These are phyloP conservation scores for Teleopsis dalmanni DNA, from an alignment of 1,140 invertebrate species.

Conservation along the genomic window DNA sequence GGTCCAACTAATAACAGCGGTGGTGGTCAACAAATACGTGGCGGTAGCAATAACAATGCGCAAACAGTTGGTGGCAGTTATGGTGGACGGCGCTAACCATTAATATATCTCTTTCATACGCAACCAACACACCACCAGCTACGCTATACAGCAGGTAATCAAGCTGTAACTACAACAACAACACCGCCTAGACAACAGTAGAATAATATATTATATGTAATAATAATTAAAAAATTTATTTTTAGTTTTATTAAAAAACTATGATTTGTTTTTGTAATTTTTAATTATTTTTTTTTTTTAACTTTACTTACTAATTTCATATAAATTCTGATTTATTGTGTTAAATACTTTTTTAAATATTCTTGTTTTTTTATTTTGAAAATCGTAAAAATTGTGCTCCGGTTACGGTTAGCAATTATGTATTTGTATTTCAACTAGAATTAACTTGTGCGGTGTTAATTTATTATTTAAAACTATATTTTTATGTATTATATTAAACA, in stretches of 20 bases:
- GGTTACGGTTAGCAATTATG: too few relatives aligned
- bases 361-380: too few relatives aligned
- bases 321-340: constrained; percentile 7
- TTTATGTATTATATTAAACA: too few relatives aligned
- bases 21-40: constrained; percentile 18
- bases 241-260: not conserved
- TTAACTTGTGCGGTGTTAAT: too few relatives aligned
- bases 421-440: too few relatives aligned
- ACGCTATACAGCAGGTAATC: constrained; percentile 8
- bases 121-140: constrained; percentile 10
- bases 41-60: constrained; percentile 20
- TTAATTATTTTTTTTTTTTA: not conserved
- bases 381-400: too few relatives aligned
- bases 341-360: too few relatives aligned
- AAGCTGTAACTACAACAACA: constrained; percentile 12
- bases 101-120: constrained; percentile 17
- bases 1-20: constrained; percentile 26
- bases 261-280: not conserved
- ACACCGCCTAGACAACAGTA: constrained; percentile 16
- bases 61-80: constrained; percentile 22
- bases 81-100: constrained; percentile 36
- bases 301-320: not conserved
- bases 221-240: not conserved
- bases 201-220: constrained; percentile 4
- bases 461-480: too few relatives aligned